Base-by-base conservation (phyloP, 2,888 invertebrate genomes). In the Drosophila mayaguana region DNA sequence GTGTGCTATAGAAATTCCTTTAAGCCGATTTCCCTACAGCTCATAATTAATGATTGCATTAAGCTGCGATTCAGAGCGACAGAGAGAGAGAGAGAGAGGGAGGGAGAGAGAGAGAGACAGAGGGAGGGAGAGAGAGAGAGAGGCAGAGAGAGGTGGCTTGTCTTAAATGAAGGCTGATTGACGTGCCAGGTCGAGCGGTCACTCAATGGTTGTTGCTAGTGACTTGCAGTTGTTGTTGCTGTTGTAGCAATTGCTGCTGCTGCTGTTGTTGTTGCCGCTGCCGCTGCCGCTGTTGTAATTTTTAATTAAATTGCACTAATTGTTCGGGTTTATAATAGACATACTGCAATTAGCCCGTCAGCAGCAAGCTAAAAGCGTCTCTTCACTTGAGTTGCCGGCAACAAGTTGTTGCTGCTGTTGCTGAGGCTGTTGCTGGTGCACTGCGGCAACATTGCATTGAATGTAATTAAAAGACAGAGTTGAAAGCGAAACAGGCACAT, bases 251-350 rank as follows among this genome's bases (percentile, higher is more conserved):
- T 54, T 63, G 38, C 9, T 69, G 63, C 16, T 56, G 65, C 18
- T 53, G 28, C 8, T 28, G 28, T 5, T 28, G 74, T 8, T 69
- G 63, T 18, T 56, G 75, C 9, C 64, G 63, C 18, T 42, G 65
- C 9, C 69, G 77, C 66, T 68, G 63, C 16, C 54, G 75, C 11
- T 77, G 73, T 77, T 75, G 81, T 88, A 83, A 64, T 72, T 88
- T 87, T 88, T 84, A 88, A 84, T 84, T 84, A 84, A 88, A 84
- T 84, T 84, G 89, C 87, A 86, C 84, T 88, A 84, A 84, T 84
- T 84, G 81, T 81, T 83, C 72, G 69, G 71, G 54, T 76, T 78
- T 83, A 81, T 87, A 81, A 81, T 82, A 75, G 80, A 54, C 32
- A 56, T 53, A 57, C 61, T 73, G 80, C 89, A 89, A 84, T 88